Evolutionary conservation across 2,888 invertebrate species (phyloP), one percentile per base, ranked within the genome.

Genomic region (Drosophila conformis): DNA sequence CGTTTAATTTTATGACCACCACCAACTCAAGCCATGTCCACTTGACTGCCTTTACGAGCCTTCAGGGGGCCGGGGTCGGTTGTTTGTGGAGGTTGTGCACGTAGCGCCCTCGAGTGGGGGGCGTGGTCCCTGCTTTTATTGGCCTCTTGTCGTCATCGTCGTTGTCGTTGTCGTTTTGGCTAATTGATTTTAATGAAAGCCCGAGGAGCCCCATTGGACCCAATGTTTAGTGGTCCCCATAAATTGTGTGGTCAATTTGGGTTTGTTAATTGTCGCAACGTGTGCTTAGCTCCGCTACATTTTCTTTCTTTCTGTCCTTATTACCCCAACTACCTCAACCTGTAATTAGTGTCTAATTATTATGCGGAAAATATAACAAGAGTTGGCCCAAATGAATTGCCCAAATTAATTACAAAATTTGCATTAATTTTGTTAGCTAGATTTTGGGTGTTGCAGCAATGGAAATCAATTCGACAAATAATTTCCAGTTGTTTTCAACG

Each of bases 181-280:
- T 88, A 88, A 88, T 88, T 88, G 90, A 89, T 88, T 89, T 90
- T 80, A 88, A 88, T 83, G 87, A 80, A 80, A 76, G 83, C 74
- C 71, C 76, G 31, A 59, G 63, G 70, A 62, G 52, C 57, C 72
- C 62, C 57, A 57, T 67, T 59, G 69, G 69, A 57, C 69, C 35
- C 69, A 68, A 78, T 73, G 69, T 80, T 79, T 69, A 70, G 73
- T 69, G 62, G 38, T 57, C 56, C 76, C 76, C 85, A 91, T 91
- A 91, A 91, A 91, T 91, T 85, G 82, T 90, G 90, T 76, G 91
- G 90, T 90, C 91, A 90, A 91, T 91, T 91, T 91, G 86, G 72
- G 91, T 90, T 91, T 89, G 90, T 91, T 91, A 89, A 91, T 90
- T 89, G 87, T 76, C 58, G 78, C 76, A 69, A 89, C 90, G 90